These are phyloP conservation scores for Noctua comes DNA, from an alignment of 2,888 invertebrate genomes.

Conservation along the genomic window DNA sequence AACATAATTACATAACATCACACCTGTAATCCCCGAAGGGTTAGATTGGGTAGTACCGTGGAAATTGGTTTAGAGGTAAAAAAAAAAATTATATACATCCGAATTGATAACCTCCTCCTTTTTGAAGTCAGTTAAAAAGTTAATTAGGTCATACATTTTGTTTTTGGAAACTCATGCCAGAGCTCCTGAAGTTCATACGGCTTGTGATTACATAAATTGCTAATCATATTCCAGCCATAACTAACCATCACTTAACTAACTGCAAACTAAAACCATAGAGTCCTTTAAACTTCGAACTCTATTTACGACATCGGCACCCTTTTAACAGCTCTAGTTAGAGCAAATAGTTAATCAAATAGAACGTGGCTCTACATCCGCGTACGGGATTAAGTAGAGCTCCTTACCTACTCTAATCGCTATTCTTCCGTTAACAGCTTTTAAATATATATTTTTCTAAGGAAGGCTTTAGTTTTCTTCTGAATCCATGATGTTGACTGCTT, in stretches of 20 bases:
- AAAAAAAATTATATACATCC: too few species aligned
- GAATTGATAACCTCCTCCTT: too few species aligned
- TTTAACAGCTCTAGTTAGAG: slow-evolving; percentile 68
- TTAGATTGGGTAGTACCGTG: too few species aligned
- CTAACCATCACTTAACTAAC: not conserved
- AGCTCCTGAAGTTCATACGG: not conserved
- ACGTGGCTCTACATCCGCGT: slow-evolving; percentile 70
- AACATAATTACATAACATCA: too few species aligned
- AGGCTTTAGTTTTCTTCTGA: slow-evolving; percentile 19
- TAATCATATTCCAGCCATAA: not conserved
- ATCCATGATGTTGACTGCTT: not conserved
- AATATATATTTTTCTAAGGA: slow-evolving; percentile 49
- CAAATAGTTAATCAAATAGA: slow-evolving; percentile 77
- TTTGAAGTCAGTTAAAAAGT: too few species aligned
- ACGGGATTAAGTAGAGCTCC: slow-evolving; percentile 70
- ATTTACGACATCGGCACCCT: slow-evolving; percentile 62
- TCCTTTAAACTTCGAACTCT: slow-evolving; percentile 45
- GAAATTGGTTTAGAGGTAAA: too few species aligned
- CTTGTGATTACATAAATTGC: not conserved
- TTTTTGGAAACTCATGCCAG: not conserved
- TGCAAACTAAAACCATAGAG: slow-evolving; percentile 14
- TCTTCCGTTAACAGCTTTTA: slow-evolving; percentile 72
- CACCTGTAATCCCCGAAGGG: too few species aligned
- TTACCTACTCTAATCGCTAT: slow-evolving; percentile 63
- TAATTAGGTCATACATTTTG: not conserved